These are phyloP conservation scores for Drosophila fuyamai DNA, from an alignment of 1,140 invertebrate species.

Conservation along the genomic window DNA sequence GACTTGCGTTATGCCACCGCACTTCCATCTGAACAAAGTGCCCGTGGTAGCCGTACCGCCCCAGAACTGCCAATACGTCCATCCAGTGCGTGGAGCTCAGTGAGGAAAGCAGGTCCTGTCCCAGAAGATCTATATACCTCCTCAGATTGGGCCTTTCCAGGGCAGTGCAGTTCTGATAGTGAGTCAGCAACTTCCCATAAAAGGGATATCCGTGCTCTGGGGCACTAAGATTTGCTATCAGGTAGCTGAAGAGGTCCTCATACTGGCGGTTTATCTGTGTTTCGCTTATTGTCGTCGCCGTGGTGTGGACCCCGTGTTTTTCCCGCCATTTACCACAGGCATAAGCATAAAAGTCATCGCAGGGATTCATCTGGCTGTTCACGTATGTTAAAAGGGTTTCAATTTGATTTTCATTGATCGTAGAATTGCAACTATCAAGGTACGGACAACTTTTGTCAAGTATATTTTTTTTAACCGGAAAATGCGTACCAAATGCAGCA, in stretches of 20 bases:
- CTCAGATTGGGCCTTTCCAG: slow-evolving; percentile 22
- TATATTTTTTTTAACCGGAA: slow-evolving; percentile 6
- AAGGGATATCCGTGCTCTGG: slow-evolving; percentile 35
- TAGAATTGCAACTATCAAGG: slow-evolving; percentile 21
- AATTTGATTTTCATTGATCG: slow-evolving; percentile 53
- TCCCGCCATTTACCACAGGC: slow-evolving; percentile 94
- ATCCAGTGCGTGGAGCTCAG: slow-evolving; percentile 39
- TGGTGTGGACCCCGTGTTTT: slow-evolving; percentile 38
- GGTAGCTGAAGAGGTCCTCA: slow-evolving; percentile 35
- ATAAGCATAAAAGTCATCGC: slow-evolving; percentile 95
- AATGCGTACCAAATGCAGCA: slow-evolving; percentile 10
- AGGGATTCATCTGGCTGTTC: slow-evolving; percentile 91
- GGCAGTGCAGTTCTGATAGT: slow-evolving; percentile 49
- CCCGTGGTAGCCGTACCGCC: slow-evolving; percentile 58
- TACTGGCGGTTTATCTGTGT: slow-evolving; percentile 46
- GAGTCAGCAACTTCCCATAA: slow-evolving; percentile 48
- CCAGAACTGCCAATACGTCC: slow-evolving; percentile 52
- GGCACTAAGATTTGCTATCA: slow-evolving; percentile 8
- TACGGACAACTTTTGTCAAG: slow-evolving; percentile 42
- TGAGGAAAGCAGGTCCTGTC: not conserved
- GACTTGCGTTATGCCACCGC: slow-evolving; percentile 55
- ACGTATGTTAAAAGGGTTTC: slow-evolving; percentile 86
- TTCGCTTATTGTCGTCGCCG: slow-evolving; percentile 59
- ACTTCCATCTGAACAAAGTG: slow-evolving; percentile 57
- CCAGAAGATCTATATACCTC: slow-evolving; percentile 53